These are phyloP conservation scores for Apodemia zela DNA, from an alignment of 2,888 invertebrate species.

Conservation along the genomic window DNA sequence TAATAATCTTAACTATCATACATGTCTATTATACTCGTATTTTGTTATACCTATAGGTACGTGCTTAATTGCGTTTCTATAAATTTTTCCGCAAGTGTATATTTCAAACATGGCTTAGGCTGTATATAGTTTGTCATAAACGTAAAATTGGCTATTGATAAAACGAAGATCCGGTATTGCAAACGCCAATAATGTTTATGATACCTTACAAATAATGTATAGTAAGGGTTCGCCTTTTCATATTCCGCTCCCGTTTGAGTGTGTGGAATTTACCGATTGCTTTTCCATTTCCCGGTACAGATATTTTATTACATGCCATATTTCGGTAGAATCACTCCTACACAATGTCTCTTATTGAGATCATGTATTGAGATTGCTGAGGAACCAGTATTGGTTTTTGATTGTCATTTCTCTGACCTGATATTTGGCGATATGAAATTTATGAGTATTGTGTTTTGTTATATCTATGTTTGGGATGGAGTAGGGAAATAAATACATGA, in stretches of 20 bases:
- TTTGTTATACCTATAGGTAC: no score
- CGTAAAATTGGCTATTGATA: neutral
- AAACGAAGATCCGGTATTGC: neutral
- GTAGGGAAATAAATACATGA: no score
- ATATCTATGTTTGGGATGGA: neutral
- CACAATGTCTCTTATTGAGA: constrained; percentile 53
- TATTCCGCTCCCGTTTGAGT: constrained; percentile 45
- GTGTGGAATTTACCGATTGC: constrained; percentile 56
- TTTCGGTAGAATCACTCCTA: constrained; percentile 58
- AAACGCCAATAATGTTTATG: constrained; percentile 34
- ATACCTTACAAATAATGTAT: constrained; percentile 30
- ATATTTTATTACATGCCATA: constrained; percentile 73
- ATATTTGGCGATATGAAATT: neutral
- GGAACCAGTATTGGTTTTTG: constrained; percentile 58
- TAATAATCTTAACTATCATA: no score
- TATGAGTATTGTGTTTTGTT: neutral
- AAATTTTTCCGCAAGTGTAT: no score
- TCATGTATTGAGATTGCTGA: constrained; percentile 48
- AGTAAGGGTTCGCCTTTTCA: constrained; percentile 35
- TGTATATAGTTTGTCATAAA: neutral
- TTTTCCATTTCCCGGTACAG: constrained; percentile 63
- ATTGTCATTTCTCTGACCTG: constrained; percentile 45
- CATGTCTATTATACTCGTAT: no score
- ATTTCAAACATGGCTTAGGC: no score
- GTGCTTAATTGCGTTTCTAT: no score